Percentiles rank a stretch among this genome's conserved stretches.
These are phyloP conservation scores for Cantharis rustica DNA, from an alignment of 2,888 invertebrate species.

Conservation along the genomic window DNA sequence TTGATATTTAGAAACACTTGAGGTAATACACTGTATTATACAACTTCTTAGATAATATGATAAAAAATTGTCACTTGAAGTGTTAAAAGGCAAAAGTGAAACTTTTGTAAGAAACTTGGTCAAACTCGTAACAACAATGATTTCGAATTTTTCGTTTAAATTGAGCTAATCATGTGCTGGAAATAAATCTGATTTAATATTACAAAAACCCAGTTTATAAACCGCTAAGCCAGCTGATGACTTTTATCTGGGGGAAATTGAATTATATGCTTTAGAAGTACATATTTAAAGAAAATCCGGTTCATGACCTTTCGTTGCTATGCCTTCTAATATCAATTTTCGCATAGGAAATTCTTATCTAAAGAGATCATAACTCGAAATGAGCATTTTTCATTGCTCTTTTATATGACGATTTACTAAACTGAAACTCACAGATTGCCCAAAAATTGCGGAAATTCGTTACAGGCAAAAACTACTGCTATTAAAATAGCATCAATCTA, in stretches of 20 bases:
- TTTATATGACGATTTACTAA: not conserved
- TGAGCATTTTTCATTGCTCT: not conserved
- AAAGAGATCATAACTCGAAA: not conserved
- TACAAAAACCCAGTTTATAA: not conserved
- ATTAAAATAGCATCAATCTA: constrained; percentile 12
- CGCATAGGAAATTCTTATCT: constrained; percentile 5
- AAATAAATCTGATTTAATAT: not conserved
- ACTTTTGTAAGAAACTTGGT: not conserved
- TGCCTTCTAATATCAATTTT: not conserved
- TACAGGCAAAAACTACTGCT: not conserved
- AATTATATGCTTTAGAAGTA: not conserved
- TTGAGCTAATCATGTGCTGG: not conserved
- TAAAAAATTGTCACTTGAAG: not conserved
- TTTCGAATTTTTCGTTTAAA: not conserved
- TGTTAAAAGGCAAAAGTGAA: not conserved
- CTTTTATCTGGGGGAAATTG: not conserved
- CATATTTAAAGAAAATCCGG: constrained; percentile 5
- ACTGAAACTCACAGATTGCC: too few species aligned
- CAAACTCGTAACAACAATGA: not conserved
- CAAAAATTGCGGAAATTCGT: not conserved
- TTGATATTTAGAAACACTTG: not conserved
- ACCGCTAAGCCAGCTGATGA: constrained; percentile 2
- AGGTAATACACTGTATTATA: not conserved
- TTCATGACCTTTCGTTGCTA: constrained; percentile 7
- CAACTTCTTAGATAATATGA: not conserved